Conservation (phyloP, 2,113 vertebrate genomes). For the Stigmatopora nigra region DNA sequence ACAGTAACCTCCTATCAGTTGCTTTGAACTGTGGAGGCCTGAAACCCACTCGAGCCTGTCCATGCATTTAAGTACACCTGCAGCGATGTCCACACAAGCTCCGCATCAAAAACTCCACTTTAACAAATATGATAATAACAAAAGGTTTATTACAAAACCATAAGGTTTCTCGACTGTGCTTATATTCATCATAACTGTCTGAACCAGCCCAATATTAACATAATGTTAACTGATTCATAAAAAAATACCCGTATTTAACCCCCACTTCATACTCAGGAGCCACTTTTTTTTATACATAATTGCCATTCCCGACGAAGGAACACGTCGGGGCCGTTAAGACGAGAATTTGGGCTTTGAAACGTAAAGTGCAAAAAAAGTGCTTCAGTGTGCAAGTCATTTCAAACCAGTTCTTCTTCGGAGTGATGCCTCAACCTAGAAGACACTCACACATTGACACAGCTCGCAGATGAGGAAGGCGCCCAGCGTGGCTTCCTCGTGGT, state of each 20-base stretch:
- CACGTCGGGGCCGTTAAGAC: no score
- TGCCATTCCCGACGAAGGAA: no score
- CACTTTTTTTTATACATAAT: no score
- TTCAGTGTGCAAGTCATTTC: background rate
- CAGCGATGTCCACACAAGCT: background rate
- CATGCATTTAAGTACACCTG: background rate
- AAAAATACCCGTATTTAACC: background rate
- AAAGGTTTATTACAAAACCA: constrained; percentile 5
- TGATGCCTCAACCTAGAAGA: background rate
- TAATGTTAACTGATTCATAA: background rate
- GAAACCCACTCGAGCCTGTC: background rate
- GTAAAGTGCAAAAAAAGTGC: background rate
- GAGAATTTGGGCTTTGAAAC: background rate
- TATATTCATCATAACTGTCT: background rate
- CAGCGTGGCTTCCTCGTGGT: constrained; percentile 95
- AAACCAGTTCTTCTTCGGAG: background rate
- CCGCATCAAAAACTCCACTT: background rate
- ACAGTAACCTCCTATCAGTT: background rate
- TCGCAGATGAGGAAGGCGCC: constrained; percentile 98
- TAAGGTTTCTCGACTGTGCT: background rate
- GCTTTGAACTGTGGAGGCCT: background rate
- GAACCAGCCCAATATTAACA: background rate
- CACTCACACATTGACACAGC: constrained; percentile 98
- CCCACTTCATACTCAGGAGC: no score
- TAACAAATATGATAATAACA: background rate